Evolutionary conservation across 2,113 vertebrate species (phyloP), one percentile per base, ranked within the genome.

Genomic region (Beaufortia kweichowensis): DNA sequence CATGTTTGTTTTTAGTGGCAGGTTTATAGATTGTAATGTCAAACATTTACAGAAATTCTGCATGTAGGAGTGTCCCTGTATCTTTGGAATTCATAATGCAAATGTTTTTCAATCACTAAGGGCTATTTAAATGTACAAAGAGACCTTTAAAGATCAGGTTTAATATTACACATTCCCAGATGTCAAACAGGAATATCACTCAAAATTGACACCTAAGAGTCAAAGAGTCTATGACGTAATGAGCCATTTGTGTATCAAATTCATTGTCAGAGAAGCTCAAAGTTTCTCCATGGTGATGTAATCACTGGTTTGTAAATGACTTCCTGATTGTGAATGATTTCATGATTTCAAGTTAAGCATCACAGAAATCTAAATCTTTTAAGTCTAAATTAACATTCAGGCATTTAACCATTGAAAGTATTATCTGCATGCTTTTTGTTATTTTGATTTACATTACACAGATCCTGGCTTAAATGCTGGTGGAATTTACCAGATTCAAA

Each of bases 1-100:
- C 4, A 17, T 73, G 56, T 73, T 73, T 48, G 56, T 61, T 43
- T 60, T 43, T 46, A 10, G 23, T 60, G 15, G 23, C 35, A 72
- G 55, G 56, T 46, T 60, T 61, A 29, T 48, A 61, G 19, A 31
- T 10, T 15, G 3, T 7, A 12, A 2, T 24, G 19, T 61, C 24
- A 61, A 29, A 61, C 57, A 74, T 74, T 74, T 74, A 74, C 24
- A 31, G 39, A 73, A 48, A 29, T 24, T 57, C 14, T 26, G 4
- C 23, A 6, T 46, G 4, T 70, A 70, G 48, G 55, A 59, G 35
- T 73, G 3, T 23, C 35, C 10, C 4, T 43, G 33, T 70, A n/a
- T 24, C 23, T 26, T 41, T 26, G 56, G 14, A 39, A 26, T 71
- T 24, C 4, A 56, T 9, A 4, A 4, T 53, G 31, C 70, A 26